Evolutionary conservation across 2,888 invertebrate genomes (phyloP), one percentile per base, ranked within the genome.

Genomic region (Apodemia mormo): DNA sequence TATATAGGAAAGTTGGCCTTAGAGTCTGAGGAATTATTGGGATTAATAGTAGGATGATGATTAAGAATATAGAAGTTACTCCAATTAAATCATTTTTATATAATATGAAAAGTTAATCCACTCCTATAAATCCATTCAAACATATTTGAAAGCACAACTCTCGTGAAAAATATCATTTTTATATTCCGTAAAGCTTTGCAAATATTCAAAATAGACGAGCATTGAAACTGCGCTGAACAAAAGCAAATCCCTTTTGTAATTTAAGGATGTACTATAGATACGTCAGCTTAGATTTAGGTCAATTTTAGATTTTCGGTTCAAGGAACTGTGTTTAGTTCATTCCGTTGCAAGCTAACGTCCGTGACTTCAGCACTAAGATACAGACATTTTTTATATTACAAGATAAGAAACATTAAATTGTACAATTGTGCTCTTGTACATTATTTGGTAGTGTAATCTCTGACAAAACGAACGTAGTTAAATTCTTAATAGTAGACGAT

Each of bases 231-330:
- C 66, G 66, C 49, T 66, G 58, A 66, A 66, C 66, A 69, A 61
- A 37, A 61, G 45, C 66, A 66, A 69, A 65, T 65, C 66, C 58
- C 69, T 66, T 14, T 61, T 61, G 61, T 69, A 69, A 69, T 66
- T 58, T 66, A 66, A 30, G 58, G 22, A 56, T 66, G 69, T 49
- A 22, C 6, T 49, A 66, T 45, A 22, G 45, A 58, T 37, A 45
- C 49, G 45, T 66, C 45, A 58, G 37, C 33, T 52, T 52, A 43
- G 33, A 61, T 61, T 33, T 61, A 33, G 61, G 61, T 61, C 61
- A 61, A 61, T 33, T 61, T 61, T 61, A 14, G 33, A 61, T 61
- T 61, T 61, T 33, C 30, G 30, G 61, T 30, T 61, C 61, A 61
- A 33, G 33, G 7, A 61, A 7, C 12, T 30, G 58, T 49, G 14